phyloP scores from a whole-genome alignment of 37 sponge, comb jelly and placozoan species.

The Amphimedon queenslandica region DNA sequence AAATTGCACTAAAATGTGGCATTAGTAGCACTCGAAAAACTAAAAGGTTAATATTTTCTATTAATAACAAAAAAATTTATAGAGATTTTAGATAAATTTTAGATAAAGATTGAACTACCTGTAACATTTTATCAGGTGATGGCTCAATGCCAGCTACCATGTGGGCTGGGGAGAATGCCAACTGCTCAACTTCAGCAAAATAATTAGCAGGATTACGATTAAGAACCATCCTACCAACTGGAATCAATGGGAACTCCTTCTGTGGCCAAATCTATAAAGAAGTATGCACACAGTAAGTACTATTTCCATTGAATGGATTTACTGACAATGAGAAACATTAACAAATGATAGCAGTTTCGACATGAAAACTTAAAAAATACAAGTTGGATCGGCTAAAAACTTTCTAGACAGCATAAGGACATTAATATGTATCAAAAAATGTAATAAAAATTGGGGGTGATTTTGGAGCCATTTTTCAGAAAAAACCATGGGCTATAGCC shows the following conservation, averaged over 20 bases:
- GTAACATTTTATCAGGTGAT: conserved; percentile 85
- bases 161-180: conserved; percentile 83
- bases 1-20: not conserved
- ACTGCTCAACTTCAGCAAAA: conserved; percentile 85
- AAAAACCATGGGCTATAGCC: too few relatives aligned
- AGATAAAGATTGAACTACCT: too few relatives aligned
- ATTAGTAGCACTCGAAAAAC: not conserved
- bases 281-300: not conserved
- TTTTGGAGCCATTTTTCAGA: too few relatives aligned
- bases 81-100: not conserved
- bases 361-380: too few relatives aligned
- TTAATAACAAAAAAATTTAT: not conserved
- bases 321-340: too few relatives aligned
- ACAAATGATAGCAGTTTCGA: too few relatives aligned
- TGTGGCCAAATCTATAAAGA: conserved; percentile 75
- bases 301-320: too few relatives aligned
- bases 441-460: too few relatives aligned
- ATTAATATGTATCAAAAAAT: too few relatives aligned
- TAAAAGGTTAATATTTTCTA: not conserved
- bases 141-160: conserved; percentile 89
- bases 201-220: conserved; percentile 82
- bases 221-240: conserved; percentile 69
- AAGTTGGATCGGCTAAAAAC: too few relatives aligned
- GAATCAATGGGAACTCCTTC: conserved; percentile 77
- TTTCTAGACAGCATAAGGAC: too few relatives aligned